A percentile compares a stretch with the other conserved stretches of the same genome.
These are phyloP conservation scores for Pelvicachromis taeniatus DNA, from an alignment of 2,113 vertebrate genomes.

Conservation along the genomic window DNA sequence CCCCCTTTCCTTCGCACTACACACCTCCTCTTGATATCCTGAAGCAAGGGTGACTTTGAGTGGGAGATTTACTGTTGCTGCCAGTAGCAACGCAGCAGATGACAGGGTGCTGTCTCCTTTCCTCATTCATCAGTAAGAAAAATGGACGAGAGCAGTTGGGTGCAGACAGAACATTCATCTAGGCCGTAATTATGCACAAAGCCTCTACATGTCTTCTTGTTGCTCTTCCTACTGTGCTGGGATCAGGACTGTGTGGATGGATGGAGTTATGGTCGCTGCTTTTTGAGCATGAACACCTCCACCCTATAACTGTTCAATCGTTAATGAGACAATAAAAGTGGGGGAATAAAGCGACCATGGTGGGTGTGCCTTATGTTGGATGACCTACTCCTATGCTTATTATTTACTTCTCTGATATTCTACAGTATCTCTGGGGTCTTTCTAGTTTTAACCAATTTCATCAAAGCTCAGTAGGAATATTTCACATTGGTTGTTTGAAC, in stretches of 20 bases:
- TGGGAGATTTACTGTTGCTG: slow-evolving; percentile 56
- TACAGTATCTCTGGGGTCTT: background rate
- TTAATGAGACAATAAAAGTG: background rate
- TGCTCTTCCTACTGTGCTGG: slow-evolving; percentile 22
- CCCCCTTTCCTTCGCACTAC: background rate
- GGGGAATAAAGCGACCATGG: background rate
- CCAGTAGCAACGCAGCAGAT: slow-evolving; percentile 28
- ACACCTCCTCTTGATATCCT: background rate
- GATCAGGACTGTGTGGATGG: background rate
- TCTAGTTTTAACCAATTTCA: background rate
- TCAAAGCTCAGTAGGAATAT: background rate
- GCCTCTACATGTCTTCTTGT: slow-evolving; percentile 41
- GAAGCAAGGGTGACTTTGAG: slow-evolving; percentile 49
- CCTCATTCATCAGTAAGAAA: slow-evolving; percentile 63
- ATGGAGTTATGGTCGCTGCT: slow-evolving; percentile 27
- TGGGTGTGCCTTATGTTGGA: background rate
- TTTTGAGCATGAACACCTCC: slow-evolving; percentile 7
- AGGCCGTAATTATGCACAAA: slow-evolving; percentile 60
- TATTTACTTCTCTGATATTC: background rate
- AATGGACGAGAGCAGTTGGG: slow-evolving; percentile 55
- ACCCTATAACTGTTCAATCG: slow-evolving; percentile 18
- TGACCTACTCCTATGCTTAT: background rate
- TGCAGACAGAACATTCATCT: slow-evolving; percentile 63
- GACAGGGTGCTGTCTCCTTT: slow-evolving; percentile 57
- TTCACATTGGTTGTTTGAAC: background rate